Conservation (phyloP, 1,140 invertebrate genomes). For the Drosophila bifasciata region DNA sequence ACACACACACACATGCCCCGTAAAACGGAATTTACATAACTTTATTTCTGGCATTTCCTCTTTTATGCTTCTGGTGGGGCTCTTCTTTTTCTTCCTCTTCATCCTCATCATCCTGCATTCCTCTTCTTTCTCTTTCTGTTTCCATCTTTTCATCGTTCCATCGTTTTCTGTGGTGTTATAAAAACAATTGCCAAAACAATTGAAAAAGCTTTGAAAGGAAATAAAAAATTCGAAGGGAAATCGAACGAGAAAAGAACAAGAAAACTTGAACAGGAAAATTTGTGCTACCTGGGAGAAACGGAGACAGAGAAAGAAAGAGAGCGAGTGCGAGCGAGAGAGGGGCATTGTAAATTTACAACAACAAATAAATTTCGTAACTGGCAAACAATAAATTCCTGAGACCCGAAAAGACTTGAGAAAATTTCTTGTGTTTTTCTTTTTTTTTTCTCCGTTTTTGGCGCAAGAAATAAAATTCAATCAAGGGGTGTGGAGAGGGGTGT, state of each 20-base stretch:
- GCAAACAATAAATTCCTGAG: conserved; percentile 79
- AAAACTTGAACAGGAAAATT: conserved; percentile 6
- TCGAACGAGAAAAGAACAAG: conserved; percentile 19
- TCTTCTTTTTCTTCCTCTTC: conserved; percentile 3
- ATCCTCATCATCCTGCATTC: conserved; percentile 1
- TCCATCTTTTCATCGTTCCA: conserved; percentile 21
- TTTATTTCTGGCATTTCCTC: conserved; percentile 77
- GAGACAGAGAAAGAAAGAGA: conserved; percentile 30
- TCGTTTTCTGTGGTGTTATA: conserved; percentile 64
- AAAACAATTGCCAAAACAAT: conserved; percentile 73
- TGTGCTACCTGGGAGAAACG: conserved; percentile 47
- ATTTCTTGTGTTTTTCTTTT: conserved; percentile 28
- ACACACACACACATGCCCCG: conserved; percentile 12
- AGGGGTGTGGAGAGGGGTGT: conserved; percentile 25
- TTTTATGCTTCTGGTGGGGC: conserved; percentile 31
- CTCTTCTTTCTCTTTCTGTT: background rate
- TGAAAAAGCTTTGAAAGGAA: conserved; percentile 55
- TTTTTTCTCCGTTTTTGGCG: conserved; percentile 35
- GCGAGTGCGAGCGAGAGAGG: too few species aligned
- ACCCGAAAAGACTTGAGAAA: conserved; percentile 63
- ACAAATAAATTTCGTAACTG: conserved; percentile 80
- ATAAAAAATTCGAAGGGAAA: conserved; percentile 43
- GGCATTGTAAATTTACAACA: conserved; percentile 75
- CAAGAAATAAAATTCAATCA: conserved; percentile 57
- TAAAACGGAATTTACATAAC: conserved; percentile 75